Base-by-base conservation (phyloP, 2,797 vertebrate species). In the Mus spretus region DNA sequence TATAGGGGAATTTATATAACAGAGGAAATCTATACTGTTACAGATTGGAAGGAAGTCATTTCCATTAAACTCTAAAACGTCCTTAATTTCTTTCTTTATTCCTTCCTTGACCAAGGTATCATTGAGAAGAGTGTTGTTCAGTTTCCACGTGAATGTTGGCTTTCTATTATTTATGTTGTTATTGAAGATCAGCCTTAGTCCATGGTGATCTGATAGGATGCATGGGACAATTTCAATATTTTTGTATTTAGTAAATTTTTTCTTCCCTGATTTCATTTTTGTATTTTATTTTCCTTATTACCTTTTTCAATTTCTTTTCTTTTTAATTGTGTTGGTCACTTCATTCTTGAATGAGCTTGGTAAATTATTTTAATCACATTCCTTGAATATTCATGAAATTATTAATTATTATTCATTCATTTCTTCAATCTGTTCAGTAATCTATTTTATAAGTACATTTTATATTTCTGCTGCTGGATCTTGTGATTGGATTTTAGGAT, bases 221-320 rank as follows among this genome's bases (percentile, higher is more conserved):
- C 37, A 40, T 40, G 37, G 37, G 37, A 40, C 37, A 40, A 40
- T 40, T 40, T 40, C 37, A 40, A 40, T 40, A 40, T 40, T 40
- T 40, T 40, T 40, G 37, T 40, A 40, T 40, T 40, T 40, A 40
- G 0, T 3, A 72, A 87, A 88, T 72, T 31, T 94, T 72, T 96
- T 89, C 14, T 93, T 47, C 22, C 17, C 1, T 84, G 11, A 1
- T 89, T 95, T 40, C 34, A 70, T 95, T 94, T 95, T 97, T 96
- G 19, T 70, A 67, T 72, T 84, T 47, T 74, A 8, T 70, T 94
- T 57, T 85, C 9, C 89, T 86, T 12, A 6, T 34, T 6, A 10
- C 28, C n/a, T 94, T 72, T 22, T 87, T 96, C 91, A 75, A 70
- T 70, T 80, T 79, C 55, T 89, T 10, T 91, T 85, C 31, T 81